These are phyloP conservation scores for Harpagifer antarcticus DNA, from an alignment of 2,797 vertebrate genomes.

Conservation along the genomic window DNA sequence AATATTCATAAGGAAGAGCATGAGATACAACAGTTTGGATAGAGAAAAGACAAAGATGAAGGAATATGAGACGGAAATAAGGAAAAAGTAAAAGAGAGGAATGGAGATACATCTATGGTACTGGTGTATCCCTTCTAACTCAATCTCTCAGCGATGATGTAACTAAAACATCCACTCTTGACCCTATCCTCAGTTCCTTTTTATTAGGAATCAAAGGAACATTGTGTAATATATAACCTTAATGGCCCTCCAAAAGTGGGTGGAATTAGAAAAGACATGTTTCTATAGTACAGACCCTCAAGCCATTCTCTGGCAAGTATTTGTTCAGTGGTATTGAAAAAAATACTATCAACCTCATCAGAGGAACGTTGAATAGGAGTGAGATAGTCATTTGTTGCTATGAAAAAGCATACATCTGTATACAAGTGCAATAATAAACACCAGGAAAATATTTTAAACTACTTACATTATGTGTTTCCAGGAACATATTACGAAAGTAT, in stretches of 20 bases:
- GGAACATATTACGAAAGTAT: no score
- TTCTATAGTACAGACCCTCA: conserved; percentile 9
- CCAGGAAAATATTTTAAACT: no score
- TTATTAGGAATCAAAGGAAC: conserved; percentile 1
- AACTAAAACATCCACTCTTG: conserved; percentile 19
- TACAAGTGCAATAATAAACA: no score
- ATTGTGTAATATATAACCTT: conserved; percentile 4
- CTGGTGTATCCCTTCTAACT: conserved; percentile 2
- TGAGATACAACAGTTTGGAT: conserved; percentile 1
- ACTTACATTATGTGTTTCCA: no score
- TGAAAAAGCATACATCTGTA: conserved; percentile 26
- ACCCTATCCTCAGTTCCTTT: not conserved
- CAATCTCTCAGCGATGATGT: conserved; percentile 2
- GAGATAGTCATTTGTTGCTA: conserved; percentile 16
- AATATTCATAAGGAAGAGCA: conserved; percentile 42
- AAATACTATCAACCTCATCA: conserved; percentile 30
- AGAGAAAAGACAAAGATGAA: conserved; percentile 12
- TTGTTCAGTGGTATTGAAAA: conserved; percentile 50
- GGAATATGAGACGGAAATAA: not conserved
- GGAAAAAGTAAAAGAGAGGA: not conserved
- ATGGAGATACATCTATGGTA: conserved; percentile 3
- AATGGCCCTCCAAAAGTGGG: conserved; percentile 3
- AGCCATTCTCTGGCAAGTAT: conserved; percentile 26
- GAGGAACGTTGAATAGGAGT: conserved; percentile 11
- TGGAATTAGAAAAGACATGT: conserved; percentile 22